Evolutionary conservation across 2,797 vertebrate genomes (phyloP).

Genomic region (Sebastes nivosus): DNA sequence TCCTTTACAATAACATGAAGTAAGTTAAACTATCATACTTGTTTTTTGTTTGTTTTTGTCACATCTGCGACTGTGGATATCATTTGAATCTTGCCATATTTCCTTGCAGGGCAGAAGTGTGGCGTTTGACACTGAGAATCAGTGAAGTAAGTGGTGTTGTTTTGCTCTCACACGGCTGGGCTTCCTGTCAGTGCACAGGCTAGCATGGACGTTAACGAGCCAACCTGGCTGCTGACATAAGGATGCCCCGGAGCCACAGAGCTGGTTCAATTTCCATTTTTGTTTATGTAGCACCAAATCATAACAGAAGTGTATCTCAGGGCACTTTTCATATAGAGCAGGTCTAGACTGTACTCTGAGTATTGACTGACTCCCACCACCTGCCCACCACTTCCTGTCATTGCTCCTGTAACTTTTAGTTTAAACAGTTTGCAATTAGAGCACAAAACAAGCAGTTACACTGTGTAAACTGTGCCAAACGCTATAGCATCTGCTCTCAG

Average conservation of each 20-base stretch:
- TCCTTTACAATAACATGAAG: background rate
- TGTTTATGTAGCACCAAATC: background rate
- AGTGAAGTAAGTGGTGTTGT: constrained; percentile 49
- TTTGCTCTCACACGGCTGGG: constrained; percentile 45
- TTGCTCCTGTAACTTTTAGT: background rate
- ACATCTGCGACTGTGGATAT: background rate
- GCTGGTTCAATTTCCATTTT: constrained; percentile 15
- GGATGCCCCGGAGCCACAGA: constrained; percentile 38
- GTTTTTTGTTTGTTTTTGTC: background rate
- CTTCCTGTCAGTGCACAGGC: constrained; percentile 38
- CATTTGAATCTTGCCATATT: background rate
- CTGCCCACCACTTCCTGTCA: constrained; percentile 39
- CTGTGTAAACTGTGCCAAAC: constrained; percentile 4
- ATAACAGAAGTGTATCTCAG: background rate
- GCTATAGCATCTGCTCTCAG: constrained; percentile 27
- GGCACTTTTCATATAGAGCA: background rate
- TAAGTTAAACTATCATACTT: background rate
- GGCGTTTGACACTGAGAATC: constrained; percentile 48
- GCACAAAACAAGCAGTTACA: constrained; percentile 1
- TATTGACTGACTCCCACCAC: constrained; percentile 40
- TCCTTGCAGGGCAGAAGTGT: background rate
- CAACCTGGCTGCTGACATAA: constrained; percentile 49
- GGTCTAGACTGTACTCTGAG: background rate
- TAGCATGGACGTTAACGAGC: constrained; percentile 52
- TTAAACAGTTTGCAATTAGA: constrained; percentile 22